Conservation (phyloP, 2,113 vertebrate genomes). For the Peromyscus californicus region DNA sequence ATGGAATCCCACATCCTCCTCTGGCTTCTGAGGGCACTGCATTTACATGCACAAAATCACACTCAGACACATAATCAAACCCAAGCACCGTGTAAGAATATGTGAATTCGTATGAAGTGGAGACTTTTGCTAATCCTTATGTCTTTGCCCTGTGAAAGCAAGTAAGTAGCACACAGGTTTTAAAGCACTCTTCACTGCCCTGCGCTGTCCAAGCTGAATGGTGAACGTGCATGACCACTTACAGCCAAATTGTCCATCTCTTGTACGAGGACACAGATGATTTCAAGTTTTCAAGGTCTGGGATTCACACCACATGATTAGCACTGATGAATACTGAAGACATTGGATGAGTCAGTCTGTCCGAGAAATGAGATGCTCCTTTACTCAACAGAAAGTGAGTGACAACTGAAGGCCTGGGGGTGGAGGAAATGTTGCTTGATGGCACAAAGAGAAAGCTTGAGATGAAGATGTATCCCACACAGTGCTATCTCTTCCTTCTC, state of each 20-base stretch:
- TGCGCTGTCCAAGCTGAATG: neutral
- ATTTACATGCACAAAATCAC: neutral
- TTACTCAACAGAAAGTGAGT: neutral
- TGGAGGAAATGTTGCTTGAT: neutral
- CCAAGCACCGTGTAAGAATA: neutral
- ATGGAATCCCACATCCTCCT: neutral
- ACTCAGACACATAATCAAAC: neutral
- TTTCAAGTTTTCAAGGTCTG: neutral
- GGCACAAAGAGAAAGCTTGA: neutral
- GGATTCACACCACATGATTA: neutral
- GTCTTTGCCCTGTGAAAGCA: neutral
- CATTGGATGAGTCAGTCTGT: neutral
- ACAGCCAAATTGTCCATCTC: neutral
- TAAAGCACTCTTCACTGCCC: neutral
- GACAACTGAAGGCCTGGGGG: neutral
- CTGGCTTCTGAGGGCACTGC: accelerated
- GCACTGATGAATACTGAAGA: neutral
- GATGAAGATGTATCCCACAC: neutral
- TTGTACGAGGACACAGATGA: neutral
- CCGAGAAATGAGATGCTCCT: neutral
- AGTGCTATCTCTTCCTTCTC: neutral
- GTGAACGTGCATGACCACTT: neutral
- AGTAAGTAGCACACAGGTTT: neutral
- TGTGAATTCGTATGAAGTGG: neutral
- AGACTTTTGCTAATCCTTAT: neutral